Percentiles rank a stretch among this genome's conserved stretches.
phyloP scores from a whole-genome alignment of 1,140 invertebrate species.

The Coptotermes formosanus region DNA sequence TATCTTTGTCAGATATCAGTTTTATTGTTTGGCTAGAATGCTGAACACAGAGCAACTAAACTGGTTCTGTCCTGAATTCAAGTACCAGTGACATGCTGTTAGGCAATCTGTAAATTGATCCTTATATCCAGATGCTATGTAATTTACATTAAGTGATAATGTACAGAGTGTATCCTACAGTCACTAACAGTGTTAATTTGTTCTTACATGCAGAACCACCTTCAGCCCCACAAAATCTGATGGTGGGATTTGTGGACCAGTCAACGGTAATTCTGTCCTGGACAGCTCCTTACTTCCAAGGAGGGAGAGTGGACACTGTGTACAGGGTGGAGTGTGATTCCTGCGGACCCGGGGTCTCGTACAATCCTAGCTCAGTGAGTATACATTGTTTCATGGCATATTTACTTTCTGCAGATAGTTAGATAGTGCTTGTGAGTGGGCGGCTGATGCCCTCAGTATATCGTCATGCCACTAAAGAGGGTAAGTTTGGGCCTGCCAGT shows the following conservation, averaged over 20 bases:
- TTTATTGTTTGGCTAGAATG: too few relatives aligned
- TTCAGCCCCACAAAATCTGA: slow-evolving; percentile 85
- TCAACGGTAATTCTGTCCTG: slow-evolving; percentile 88
- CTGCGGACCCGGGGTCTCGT: slow-evolving; percentile 73
- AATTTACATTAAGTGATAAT: too few relatives aligned
- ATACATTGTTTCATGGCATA: neutral
- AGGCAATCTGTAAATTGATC: too few relatives aligned
- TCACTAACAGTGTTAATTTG: neutral
- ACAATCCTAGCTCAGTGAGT: slow-evolving; percentile 66
- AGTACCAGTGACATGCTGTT: too few relatives aligned
- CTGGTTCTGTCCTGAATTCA: too few relatives aligned
- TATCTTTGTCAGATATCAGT: too few relatives aligned
- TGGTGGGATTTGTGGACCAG: slow-evolving; percentile 85
- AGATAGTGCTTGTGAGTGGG: neutral
- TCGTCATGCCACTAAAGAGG: too few relatives aligned
- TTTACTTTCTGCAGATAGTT: neutral
- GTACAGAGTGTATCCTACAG: too few relatives aligned
- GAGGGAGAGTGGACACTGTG: slow-evolving; percentile 78
- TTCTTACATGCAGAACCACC: slow-evolving; percentile 71
- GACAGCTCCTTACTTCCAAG: slow-evolving; percentile 76
- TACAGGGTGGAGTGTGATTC: slow-evolving; percentile 85
- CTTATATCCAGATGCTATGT: too few relatives aligned
- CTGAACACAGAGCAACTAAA: too few relatives aligned
- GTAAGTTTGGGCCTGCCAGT: too few relatives aligned
- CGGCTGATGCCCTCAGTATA: too few relatives aligned